Percentiles rank a stretch among this genome's conserved stretches.
Conservation (phyloP, 2,797 vertebrate species). For the Neomorphus geoffroyi region DNA sequence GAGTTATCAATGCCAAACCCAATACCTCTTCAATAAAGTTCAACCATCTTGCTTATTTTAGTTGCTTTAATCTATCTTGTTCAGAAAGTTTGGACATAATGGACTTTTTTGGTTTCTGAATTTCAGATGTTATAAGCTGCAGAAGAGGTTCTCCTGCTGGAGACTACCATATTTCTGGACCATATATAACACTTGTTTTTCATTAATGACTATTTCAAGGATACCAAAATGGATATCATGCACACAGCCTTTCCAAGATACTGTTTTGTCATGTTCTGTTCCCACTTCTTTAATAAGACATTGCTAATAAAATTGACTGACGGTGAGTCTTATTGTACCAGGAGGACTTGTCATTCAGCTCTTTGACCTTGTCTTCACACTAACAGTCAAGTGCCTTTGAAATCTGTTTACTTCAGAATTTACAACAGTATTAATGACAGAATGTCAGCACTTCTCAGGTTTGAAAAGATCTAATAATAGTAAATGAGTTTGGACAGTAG, state of each 20-base stretch:
- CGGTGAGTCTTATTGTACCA: background rate
- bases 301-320: constrained; percentile 62
- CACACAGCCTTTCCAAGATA: background rate
- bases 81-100: background rate
- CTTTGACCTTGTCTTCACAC: constrained; percentile 50
- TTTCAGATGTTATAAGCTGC: background rate
- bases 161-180: background rate
- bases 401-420: constrained; percentile 63
- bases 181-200: background rate
- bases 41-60: background rate
- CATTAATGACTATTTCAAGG: background rate
- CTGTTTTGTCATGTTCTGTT: background rate
- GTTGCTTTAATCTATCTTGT: background rate
- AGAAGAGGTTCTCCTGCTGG: background rate
- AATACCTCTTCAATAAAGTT: background rate
- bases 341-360: constrained; percentile 25
- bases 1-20: background rate
- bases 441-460: constrained; percentile 40
- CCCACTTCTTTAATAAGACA: constrained; percentile 22
- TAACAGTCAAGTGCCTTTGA: constrained; percentile 34
- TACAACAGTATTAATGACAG: constrained; percentile 55
- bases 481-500: constrained; percentile 21
- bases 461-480: constrained; percentile 39
- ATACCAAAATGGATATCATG: background rate
- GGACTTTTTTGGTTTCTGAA: background rate